Percentiles rank a stretch among this genome's conserved stretches.
Conservation (phyloP, 2,888 invertebrate genomes). For the Ephialtes manifestator region DNA sequence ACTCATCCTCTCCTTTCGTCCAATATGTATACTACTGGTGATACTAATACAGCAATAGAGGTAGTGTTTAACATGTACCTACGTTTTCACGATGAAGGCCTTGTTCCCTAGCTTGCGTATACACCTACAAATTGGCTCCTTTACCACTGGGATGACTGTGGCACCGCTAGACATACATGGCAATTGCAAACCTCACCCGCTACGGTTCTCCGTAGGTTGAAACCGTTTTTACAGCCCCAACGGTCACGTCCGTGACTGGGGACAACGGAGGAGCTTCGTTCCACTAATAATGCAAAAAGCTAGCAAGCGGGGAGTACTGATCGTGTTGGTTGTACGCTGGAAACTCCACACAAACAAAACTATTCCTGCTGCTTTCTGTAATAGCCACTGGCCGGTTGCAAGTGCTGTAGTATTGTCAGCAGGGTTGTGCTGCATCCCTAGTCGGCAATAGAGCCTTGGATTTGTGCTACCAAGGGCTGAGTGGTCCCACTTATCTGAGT, state of each 20-base stretch:
- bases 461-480: background rate
- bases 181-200: constrained; percentile 11
- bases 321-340: background rate
- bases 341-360: constrained; percentile 1
- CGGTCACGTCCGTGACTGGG: background rate
- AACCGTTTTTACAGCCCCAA: constrained; percentile 25
- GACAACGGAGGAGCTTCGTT: constrained; percentile 26
- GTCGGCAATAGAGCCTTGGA: background rate
- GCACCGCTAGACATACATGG: constrained; percentile 7
- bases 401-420: background rate
- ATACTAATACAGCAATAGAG: background rate
- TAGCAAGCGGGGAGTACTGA: background rate
- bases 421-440: background rate
- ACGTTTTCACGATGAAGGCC: constrained; percentile 15
- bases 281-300: constrained; percentile 48
- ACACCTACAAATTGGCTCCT: constrained; percentile 37
- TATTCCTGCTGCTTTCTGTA: constrained; percentile 6
- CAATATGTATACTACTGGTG: background rate
- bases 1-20: constrained; percentile 3
- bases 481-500: constrained; percentile 14
- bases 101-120: background rate
- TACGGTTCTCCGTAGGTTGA: background rate
- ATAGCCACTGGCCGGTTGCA: background rate
- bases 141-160: constrained; percentile 17
- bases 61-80: background rate